These are phyloP conservation scores for Melieria picta DNA, from an alignment of 2,888 invertebrate genomes.

Conservation along the genomic window DNA sequence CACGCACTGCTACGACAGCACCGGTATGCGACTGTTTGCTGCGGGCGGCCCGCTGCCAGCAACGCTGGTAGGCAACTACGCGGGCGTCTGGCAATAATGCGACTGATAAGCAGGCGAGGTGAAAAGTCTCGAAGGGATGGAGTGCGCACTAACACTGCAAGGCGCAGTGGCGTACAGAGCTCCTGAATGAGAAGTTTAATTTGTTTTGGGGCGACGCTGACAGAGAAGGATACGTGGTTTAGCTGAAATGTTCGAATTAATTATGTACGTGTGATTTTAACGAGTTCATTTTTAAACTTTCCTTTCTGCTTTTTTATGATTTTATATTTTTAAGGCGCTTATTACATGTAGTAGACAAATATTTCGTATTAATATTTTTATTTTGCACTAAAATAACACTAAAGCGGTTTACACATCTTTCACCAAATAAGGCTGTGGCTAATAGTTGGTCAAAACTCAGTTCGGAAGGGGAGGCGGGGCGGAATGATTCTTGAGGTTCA, in stretches of 20 bases:
- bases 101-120: not conserved
- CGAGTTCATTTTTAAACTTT: not conserved
- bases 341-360: conserved; percentile 19
- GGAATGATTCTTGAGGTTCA: no score
- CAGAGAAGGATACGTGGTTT: not conserved
- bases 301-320: conserved; percentile 17
- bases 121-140: not conserved
- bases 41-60: conserved; percentile 96
- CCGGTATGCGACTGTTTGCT: conserved; percentile 90
- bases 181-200: no score
- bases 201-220: no score
- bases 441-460: no score
- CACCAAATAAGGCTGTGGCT: no score
- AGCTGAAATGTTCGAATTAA: conserved; percentile 18
- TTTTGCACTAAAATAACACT: no score
- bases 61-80: conserved; percentile 92
- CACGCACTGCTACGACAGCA: conserved; percentile 94
- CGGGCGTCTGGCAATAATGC: conserved; percentile 87
- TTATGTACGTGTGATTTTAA: conserved; percentile 26
- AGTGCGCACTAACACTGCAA: no score
- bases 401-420: no score
- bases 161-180: no score
- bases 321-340: conserved; percentile 18
- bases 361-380: conserved; percentile 4
- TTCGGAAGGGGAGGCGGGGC: no score